These are phyloP conservation scores for Bovichtus variegatus DNA, from an alignment of 2,797 vertebrate species.

Conservation along the genomic window DNA sequence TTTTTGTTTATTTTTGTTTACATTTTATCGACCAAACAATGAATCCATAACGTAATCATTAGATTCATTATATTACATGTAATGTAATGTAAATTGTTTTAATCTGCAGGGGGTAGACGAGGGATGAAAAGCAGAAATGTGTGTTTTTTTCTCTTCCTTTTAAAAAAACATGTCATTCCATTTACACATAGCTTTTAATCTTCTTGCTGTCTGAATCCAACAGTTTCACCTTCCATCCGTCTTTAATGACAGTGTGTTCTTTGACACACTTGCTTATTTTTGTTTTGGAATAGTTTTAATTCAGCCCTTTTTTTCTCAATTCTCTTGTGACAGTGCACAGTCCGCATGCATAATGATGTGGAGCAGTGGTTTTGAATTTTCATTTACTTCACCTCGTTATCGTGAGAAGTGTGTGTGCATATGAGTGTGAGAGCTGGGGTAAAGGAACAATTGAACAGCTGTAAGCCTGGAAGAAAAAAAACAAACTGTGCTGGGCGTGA, in stretches of 20 bases:
- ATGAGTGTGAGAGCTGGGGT: slow-evolving; percentile 11
- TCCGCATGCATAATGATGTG: slow-evolving; percentile 55
- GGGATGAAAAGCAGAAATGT: background rate
- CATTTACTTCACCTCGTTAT: slow-evolving; percentile 53
- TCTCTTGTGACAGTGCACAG: slow-evolving; percentile 36
- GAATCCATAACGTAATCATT: background rate
- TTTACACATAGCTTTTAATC: background rate
- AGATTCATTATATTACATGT: background rate
- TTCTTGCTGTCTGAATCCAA: background rate
- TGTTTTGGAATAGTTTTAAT: slow-evolving; percentile 36
- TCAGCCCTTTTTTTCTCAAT: slow-evolving; percentile 56
- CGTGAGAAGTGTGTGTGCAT: slow-evolving; percentile 14
- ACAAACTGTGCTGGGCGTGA: slow-evolving; percentile 52
- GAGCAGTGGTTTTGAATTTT: slow-evolving; percentile 36
- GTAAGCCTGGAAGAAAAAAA: slow-evolving; percentile 44
- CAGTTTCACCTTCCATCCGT: slow-evolving; percentile 24
- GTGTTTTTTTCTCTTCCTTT: background rate
- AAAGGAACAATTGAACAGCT: slow-evolving; percentile 74
- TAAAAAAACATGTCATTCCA: background rate
- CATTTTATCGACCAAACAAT: background rate
- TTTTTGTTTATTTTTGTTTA: too few relatives aligned
- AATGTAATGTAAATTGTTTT: background rate
- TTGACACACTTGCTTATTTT: slow-evolving; percentile 34
- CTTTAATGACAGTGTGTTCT: slow-evolving; percentile 31
- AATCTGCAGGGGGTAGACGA: background rate